These are phyloP conservation scores for Thamnophis sirtalis DNA, from an alignment of 2,113 vertebrate genomes.

Conservation along the genomic window DNA sequence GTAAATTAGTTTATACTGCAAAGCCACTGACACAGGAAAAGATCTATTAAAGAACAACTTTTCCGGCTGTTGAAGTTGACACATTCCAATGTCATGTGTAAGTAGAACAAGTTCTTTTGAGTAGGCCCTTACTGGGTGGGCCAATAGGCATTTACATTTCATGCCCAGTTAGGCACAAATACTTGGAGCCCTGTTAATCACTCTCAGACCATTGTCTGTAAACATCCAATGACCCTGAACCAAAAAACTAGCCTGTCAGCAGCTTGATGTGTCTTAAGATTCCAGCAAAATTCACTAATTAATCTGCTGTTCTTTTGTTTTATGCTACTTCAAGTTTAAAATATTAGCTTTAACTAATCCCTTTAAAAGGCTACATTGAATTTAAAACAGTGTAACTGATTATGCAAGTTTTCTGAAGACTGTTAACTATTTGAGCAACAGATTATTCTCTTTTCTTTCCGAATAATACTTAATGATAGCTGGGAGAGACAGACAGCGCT, in stretches of 20 bases:
- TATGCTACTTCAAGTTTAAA: constrained; percentile 54
- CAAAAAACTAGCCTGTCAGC: constrained; percentile 33
- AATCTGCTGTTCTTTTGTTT: constrained; percentile 54
- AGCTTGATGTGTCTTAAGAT: constrained; percentile 35
- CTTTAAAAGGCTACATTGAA: constrained; percentile 62
- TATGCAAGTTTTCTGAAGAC: constrained; percentile 42
- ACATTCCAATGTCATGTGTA: not conserved
- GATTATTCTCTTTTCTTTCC: not conserved
- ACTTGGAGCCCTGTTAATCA: constrained; percentile 52
- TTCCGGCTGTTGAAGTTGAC: not conserved
- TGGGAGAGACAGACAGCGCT: not conserved
- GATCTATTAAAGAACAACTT: not conserved
- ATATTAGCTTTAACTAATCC: constrained; percentile 63
- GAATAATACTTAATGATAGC: not conserved
- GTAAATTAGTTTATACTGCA: not conserved
- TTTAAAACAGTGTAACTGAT: constrained; percentile 60
- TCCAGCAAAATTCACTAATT: constrained; percentile 60
- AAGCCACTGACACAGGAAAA: not conserved
- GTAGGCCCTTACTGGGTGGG: constrained; percentile 39
- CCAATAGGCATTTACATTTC: constrained; percentile 47
- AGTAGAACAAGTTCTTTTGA: not conserved
- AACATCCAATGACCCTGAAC: constrained; percentile 52
- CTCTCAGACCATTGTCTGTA: constrained; percentile 48
- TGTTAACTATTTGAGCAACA: constrained; percentile 54
- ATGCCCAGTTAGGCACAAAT: constrained; percentile 61